These are phyloP conservation scores for Dinomys branickii DNA, from an alignment of 2,113 vertebrate genomes.

Conservation along the genomic window DNA sequence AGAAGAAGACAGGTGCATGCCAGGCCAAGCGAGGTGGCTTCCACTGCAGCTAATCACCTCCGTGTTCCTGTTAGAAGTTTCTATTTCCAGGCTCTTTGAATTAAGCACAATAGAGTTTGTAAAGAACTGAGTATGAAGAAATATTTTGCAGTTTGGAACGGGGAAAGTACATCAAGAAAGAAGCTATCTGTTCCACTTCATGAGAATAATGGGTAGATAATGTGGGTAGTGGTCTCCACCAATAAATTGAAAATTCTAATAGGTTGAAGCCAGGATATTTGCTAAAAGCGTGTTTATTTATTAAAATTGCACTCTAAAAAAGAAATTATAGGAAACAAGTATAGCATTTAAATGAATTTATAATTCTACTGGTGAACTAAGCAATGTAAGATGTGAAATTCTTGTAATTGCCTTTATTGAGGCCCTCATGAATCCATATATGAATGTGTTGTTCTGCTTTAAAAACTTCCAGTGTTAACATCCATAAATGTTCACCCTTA, in stretches of 20 bases:
- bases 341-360: not conserved
- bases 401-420: not conserved
- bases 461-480: not conserved
- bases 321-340: not conserved
- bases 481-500: not conserved
- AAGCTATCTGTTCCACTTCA: not conserved
- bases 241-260: not conserved
- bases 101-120: slow-evolving; percentile 21
- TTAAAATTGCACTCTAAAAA: not conserved
- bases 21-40: not conserved
- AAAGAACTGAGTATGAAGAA: not conserved
- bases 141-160: not conserved
- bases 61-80: not conserved
- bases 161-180: not conserved
- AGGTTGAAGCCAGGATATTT: not conserved
- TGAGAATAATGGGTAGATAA: not conserved
- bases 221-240: not conserved
- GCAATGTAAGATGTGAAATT: not conserved
- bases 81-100: slow-evolving; percentile 3
- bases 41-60: slow-evolving; percentile 23
- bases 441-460: not conserved
- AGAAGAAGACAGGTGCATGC: not conserved
- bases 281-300: not conserved
- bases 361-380: not conserved
- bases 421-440: not conserved